Evolutionary conservation across 2,888 invertebrate species (phyloP), one percentile per base, ranked within the genome.

Genomic region (Stenichneumon culpator): DNA sequence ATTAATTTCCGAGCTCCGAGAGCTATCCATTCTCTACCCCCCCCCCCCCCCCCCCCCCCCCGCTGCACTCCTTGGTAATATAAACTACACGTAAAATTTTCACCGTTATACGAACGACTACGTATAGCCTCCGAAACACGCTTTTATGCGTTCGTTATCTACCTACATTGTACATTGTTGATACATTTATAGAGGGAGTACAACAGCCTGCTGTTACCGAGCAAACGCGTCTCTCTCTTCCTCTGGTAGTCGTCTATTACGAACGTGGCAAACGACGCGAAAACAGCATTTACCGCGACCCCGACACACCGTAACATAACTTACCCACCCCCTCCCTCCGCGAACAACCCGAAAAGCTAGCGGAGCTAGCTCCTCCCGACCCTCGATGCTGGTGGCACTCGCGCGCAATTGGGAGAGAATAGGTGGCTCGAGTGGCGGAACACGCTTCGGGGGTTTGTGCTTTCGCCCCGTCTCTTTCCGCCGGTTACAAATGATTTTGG

Each of bases 251-350:
- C 82, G 84, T 89, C 88, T 87, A 89, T 89, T 87, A 86, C 88
- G 82, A 87, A 85, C 87, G 87, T 77, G 84, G 88, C 83, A 87
- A 90, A 87, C 87, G 85, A 87, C 86, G 86, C 86, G 86, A 84
- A 85, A 86, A 86, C 87, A 84, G 82, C 82, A 83, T 89, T 90
- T 89, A 88, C 87, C 86, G 72, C 83, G 83, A 73, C 79, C 81
- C 82, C 74, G 87, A 86, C 88, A 86, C 89, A 88, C 82, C 78
- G 86, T 86, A 86, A 87, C 88, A 89, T 89, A 90, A 90, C 90
- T 90, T 90, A 90, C 65, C 88, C 86, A 83, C 83, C 80, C 84
- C 60, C 74, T 68, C 75, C n/a, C 65, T 70, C 44, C 68, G 44
- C 70, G 28, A 82, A 83, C 82, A 75, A 70, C 82, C 79, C 82